A percentile compares a stretch with the other conserved stretches of the same genome.
Conservation (phyloP, 2,113 vertebrate genomes). For the Psammodynastes pulverulentus region DNA sequence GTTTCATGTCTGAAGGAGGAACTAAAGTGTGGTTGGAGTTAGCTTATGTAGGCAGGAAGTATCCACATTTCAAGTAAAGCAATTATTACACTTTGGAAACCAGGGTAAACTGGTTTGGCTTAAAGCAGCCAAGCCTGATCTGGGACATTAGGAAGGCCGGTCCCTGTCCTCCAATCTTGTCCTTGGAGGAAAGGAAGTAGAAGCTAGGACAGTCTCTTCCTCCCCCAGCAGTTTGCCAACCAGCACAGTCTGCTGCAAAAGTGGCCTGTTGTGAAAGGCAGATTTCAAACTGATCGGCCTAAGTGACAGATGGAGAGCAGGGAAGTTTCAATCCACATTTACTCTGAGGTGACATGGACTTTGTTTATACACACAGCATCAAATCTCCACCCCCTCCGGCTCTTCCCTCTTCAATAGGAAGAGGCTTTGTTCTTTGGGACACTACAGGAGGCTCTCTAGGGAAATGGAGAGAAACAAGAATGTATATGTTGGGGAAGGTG, state of each 20-base stretch:
- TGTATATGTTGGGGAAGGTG: background rate
- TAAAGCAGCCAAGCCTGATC: background rate
- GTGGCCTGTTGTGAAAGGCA: background rate
- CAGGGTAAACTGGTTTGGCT: background rate
- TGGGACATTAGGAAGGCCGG: background rate
- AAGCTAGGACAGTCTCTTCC: background rate
- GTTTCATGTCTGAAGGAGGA: background rate
- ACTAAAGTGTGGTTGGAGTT: background rate
- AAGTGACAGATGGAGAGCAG: background rate
- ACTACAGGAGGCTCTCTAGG: background rate
- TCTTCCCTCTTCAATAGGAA: background rate
- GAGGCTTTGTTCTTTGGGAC: background rate
- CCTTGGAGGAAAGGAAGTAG: background rate
- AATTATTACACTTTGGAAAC: background rate
- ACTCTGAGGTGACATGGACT: background rate
- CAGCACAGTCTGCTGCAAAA: background rate
- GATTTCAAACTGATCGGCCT: background rate
- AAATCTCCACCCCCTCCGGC: background rate
- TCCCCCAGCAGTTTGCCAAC: background rate
- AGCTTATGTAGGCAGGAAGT: conserved; percentile 13
- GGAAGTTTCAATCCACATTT: background rate
- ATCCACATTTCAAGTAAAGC: background rate
- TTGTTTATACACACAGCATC: background rate
- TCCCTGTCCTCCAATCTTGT: background rate
- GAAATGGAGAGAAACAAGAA: background rate